Evolutionary conservation across 2,113 vertebrate species (phyloP), one percentile per base, ranked within the genome.

Genomic region (Notothenia coriiceps): DNA sequence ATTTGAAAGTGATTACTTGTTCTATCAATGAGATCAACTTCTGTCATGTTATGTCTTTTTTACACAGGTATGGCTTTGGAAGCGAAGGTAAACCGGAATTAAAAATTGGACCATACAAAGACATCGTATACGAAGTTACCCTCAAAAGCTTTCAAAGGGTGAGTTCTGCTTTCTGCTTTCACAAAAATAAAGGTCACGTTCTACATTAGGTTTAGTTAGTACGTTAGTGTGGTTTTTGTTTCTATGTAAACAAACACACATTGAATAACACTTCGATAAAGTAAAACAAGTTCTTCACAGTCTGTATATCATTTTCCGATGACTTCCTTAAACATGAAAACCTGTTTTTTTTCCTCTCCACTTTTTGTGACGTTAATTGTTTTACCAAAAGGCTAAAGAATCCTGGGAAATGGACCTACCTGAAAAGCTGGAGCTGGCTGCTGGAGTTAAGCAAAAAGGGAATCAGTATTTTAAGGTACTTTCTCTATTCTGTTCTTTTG

Each of bases 371-470:
- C 2, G 13, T 18, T 29, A 17, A 12, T 33, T 65, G 1, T 87
- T 15, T 79, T 70, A 62, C 33, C 44, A 70, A 10, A 90, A 99
- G 98, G 97, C 97, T 89, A 99, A 98, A 94, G 97, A 99, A 93
- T 96, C 95, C 13, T 99, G 98, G 98, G 97, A 99, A 94, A 98
- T 99, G 97, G 96, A 97, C 85, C 95, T 97, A 89, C 96, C 95
- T 50, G 97, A 99, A 89, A 99, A 99, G 93, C 90, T 99, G 88
- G 95, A 96, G 78, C 92, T 95, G 90, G 95, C 97, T 25, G 92
- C 86, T 5, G 72, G 93, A 13, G 95, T 98, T 64, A 99, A 98
- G 90, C 95, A 95, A 86, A 99, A 99, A 89, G 98, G 98, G 78
- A 99, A 97, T 0, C 93, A 95, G 62, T 99, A 99, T 93, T 98